phyloP scores from a whole-genome alignment of 2,113 vertebrate species.

The Silurus asotus region DNA sequence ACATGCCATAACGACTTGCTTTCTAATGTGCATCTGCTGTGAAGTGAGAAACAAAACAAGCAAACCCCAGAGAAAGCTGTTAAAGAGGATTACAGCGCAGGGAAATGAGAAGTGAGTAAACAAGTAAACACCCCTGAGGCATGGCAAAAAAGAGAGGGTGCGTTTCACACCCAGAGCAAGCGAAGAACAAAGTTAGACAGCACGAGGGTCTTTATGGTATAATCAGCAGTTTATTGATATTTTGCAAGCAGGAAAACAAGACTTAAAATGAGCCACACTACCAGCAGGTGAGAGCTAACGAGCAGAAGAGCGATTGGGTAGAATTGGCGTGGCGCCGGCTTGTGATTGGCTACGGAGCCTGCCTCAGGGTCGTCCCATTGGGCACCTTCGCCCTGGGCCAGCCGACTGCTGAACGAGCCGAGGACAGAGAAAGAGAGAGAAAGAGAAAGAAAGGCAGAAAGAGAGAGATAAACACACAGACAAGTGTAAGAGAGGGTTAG shows the following conservation, averaged over 20 bases:
- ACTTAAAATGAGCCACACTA: constrained; percentile 99
- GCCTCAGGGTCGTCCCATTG: constrained; percentile 96
- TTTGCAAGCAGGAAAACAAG: constrained; percentile 99
- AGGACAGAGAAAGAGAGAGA: constrained; percentile 62
- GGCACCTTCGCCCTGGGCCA: constrained; percentile 87
- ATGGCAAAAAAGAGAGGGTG: not conserved
- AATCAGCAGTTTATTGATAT: constrained; percentile 92
- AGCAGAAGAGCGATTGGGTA: constrained; percentile 99
- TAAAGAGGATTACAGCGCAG: not conserved
- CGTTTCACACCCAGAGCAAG: not conserved
- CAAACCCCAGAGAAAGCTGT: not conserved
- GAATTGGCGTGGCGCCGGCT: constrained; percentile 98
- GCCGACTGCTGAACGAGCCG: constrained; percentile 84
- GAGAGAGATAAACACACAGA: constrained; percentile 61
- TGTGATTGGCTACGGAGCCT: constrained; percentile 90
- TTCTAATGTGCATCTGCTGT: not conserved
- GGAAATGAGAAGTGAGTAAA: not conserved
- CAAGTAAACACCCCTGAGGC: not conserved
- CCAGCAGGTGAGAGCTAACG: constrained; percentile 98
- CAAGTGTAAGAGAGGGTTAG: constrained; percentile 63
- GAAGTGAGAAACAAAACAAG: not conserved
- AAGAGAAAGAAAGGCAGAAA: constrained; percentile 58
- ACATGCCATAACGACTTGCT: too few relatives aligned
- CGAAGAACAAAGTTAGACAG: constrained; percentile 48
- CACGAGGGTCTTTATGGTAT: constrained; percentile 55